Base-by-base conservation (phyloP, 2,888 invertebrate genomes). In the Parnassius apollo region DNA sequence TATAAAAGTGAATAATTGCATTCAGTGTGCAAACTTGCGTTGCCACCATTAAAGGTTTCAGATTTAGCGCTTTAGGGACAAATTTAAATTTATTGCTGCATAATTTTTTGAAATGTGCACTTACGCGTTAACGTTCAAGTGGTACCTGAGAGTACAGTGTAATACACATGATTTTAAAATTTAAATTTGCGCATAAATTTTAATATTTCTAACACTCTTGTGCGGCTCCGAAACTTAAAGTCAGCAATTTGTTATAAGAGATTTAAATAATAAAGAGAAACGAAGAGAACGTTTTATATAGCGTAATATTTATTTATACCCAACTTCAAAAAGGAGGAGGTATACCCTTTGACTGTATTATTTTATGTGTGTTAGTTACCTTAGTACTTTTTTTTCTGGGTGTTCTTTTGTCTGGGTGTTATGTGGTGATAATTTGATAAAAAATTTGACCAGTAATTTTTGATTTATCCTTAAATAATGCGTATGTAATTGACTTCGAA, bases 1-100 rank as follows among this genome's bases (percentile, higher is more conserved):
- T 44, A 57, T 62, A 55, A 62, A 58, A 58, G 54, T 54, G 62
- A 62, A 59, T 62, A 54, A 62, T 62, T 62, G 35, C 54, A 55
- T 58, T 49, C 55, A 58, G 50, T 58, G 44, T 50, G 58, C 58
- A 62, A 58, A 58, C 58, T 51, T 51, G 25, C 51, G 53, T 58
- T 57, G 62, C 58, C 49, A 54, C 45, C 25, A 44, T 45, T 54
- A 50, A 49, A 50, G 49, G 45, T 48, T 49, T 42, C 58, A 50
- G 58, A 50, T 59, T 62, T 62, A 54, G 55, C 53, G 57, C 57
- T 57, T 44, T 51, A 46, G n/a, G 57, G 52, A 46, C 46, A 61
- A 61, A 61, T 61, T 61, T 61, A 57, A 61, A 61, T 61, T 61
- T 62, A 55, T 62, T 54, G 53, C 54, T 49, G 62, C 54, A 62